Base-by-base conservation (phyloP, 1,140 invertebrate species). In the Belonocnema kinseyi region DNA sequence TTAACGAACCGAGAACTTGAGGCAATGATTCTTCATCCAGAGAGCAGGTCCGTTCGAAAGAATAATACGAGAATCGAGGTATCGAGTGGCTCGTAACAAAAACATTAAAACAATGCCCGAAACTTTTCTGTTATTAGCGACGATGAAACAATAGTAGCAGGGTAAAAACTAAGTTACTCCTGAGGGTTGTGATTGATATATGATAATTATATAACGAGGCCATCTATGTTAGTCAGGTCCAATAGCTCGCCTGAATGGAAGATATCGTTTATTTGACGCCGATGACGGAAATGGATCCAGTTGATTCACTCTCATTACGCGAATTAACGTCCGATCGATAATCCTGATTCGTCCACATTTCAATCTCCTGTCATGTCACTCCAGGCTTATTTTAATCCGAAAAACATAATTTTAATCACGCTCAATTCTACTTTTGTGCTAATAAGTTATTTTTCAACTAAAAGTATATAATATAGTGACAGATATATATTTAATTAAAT, bases 281-380 rank as follows among this genome's bases (percentile, higher is more conserved):
- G n/a, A 66, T 66, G 33, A 21, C 33, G 61, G 61, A 66, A 66
- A 66, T 66, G 6, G 61, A 66, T 66, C 21, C 61, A 66, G 61
- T 66, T 66, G 61, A 66, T 66, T 66, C 26, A 40, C 26, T 66
- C 61, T 66, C 61, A 66, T 66, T 66, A 61, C 21, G 61, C 33
- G 61, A 66, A 40, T 66, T 66, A 66, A 66, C 13, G 33, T 14
- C 26, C 7, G 61, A 66, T 66, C 61, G 33, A 66, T 66, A 40
- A 66, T 66, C 33, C 61, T 66, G n/a, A n/a, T 66, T 66, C 61
- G 33, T 66, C 21, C 33, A 8, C 13, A 13, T 26, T 66, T 66
- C 61, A 66, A 46, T 66, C 61, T 66, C 12, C 61, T 40, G 33
- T n/a, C 61, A 40, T 33, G 61, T 66, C 61, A 66, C 40, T 66